These are phyloP conservation scores for Hydrotaea cyrtoneurina DNA, from an alignment of 2,888 invertebrate genomes.

Conservation along the genomic window DNA sequence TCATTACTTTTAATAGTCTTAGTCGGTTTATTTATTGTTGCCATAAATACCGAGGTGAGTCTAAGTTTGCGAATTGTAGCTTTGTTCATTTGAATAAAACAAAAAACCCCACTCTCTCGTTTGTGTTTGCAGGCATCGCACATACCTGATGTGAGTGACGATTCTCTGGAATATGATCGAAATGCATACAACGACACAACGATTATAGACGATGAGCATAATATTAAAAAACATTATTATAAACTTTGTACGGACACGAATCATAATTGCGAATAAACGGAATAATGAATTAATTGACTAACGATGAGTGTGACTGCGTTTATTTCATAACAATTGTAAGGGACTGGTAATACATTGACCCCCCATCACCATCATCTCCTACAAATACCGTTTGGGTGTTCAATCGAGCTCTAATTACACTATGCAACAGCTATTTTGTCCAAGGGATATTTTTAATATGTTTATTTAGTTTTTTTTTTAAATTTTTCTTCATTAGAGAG, in stretches of 20 bases:
- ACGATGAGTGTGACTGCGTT: too few species aligned
- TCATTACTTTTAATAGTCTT: slow-evolving; percentile 1
- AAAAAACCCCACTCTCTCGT: neutral
- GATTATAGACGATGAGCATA: neutral
- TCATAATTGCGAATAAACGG: too few species aligned
- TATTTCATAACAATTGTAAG: too few species aligned
- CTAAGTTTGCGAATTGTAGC: neutral
- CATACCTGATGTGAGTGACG: neutral
- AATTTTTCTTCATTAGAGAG: too few species aligned
- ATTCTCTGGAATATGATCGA: neutral
- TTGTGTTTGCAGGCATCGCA: neutral
- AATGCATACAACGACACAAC: neutral
- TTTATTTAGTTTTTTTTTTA: too few species aligned
- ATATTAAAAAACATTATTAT: slow-evolving; percentile 4
- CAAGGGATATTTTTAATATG: too few species aligned
- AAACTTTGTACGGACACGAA: neutral
- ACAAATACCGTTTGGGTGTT: too few species aligned
- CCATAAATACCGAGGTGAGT: neutral
- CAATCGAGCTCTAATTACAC: too few species aligned
- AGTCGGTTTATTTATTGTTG: neutral
- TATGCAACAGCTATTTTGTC: too few species aligned
- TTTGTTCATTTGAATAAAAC: neutral
- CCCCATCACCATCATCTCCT: too few species aligned
- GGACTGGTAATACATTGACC: too few species aligned
- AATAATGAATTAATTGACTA: too few species aligned